These are phyloP conservation scores for Dusona sp. DNA, from an alignment of 2,888 invertebrate species.

Conservation along the genomic window DNA sequence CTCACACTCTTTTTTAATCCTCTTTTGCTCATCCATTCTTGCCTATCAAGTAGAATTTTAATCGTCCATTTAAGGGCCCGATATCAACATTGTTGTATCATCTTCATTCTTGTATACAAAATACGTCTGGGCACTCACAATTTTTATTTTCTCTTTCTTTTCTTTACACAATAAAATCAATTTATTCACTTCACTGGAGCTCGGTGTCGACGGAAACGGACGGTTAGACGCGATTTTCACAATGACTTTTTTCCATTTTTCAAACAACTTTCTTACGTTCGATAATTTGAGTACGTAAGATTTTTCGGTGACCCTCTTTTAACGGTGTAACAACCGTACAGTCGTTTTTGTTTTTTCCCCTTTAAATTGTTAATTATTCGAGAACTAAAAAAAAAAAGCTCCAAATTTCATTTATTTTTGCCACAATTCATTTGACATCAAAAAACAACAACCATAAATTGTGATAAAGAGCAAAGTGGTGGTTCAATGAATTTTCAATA, in stretches of 20 bases:
- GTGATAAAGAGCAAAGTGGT: not conserved
- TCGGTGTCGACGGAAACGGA: slow-evolving; percentile 53
- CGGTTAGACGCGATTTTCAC: slow-evolving; percentile 56
- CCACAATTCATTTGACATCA: not conserved
- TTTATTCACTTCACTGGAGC: slow-evolving; percentile 64
- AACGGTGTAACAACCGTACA: slow-evolving; percentile 5
- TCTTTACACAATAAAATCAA: slow-evolving; percentile 14
- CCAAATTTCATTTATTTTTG: not conserved
- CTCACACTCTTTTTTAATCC: slow-evolving; percentile 54
- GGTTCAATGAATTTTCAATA: not conserved
- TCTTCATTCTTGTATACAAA: slow-evolving; percentile 75
- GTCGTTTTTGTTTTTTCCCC: no score
- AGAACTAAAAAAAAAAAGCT: not conserved
- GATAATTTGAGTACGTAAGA: not conserved
- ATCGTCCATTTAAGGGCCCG: slow-evolving; percentile 48
- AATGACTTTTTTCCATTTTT: slow-evolving; percentile 26
- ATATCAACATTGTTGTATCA: slow-evolving; percentile 55
- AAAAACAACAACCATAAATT: not conserved
- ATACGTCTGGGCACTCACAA: slow-evolving; percentile 77
- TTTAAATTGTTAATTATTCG: not conserved
- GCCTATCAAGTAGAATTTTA: slow-evolving; percentile 48
- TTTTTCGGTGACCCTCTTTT: slow-evolving; percentile 1
- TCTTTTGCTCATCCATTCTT: slow-evolving; percentile 48
- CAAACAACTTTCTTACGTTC: slow-evolving; percentile 10
- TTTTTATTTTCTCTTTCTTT: slow-evolving; percentile 44